phyloP scores from a whole-genome alignment of 2,113 vertebrate genomes.

The Callorhinus ursinus region DNA sequence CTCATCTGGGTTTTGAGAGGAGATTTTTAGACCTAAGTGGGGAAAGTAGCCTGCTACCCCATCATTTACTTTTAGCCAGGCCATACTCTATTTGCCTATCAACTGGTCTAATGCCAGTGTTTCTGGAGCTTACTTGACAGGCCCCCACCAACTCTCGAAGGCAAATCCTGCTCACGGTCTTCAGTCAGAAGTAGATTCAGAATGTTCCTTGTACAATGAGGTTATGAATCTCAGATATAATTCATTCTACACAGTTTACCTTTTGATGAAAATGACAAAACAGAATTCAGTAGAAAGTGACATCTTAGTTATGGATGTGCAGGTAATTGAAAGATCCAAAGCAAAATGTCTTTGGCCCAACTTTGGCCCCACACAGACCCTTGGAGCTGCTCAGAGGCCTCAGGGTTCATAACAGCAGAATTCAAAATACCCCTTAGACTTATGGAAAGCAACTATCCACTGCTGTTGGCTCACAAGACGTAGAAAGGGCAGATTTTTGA shows the following conservation, averaged over 20 bases:
- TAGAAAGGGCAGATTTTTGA: not conserved
- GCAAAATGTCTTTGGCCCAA: not conserved
- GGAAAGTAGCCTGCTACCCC: not conserved
- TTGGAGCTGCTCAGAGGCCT: rapidly evolving
- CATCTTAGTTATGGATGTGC: slow-evolving; percentile 66
- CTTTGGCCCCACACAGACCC: not conserved
- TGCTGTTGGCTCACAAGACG: not conserved
- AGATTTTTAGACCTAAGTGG: not conserved
- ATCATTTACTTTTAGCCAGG: not conserved
- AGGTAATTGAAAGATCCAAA: slow-evolving; percentile 33
- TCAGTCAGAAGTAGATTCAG: not conserved
- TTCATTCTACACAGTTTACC: slow-evolving; percentile 28
- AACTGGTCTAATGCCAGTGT: not conserved
- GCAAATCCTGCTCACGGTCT: not conserved
- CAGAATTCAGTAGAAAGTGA: slow-evolving; percentile 73
- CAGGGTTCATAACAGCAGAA: not conserved
- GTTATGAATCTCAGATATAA: not conserved
- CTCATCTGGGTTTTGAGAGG: not conserved
- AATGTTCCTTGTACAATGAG: not conserved
- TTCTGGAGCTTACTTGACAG: not conserved
- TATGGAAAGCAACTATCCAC: not conserved
- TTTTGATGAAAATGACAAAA: slow-evolving; percentile 78
- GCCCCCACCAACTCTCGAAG: rapidly evolving
- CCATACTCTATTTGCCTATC: not conserved
- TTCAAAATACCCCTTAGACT: not conserved